A percentile compares a stretch with the other conserved stretches of the same genome.
phyloP scores from a whole-genome alignment of 2,797 vertebrate species.

The Gymnopithys bicolor region DNA sequence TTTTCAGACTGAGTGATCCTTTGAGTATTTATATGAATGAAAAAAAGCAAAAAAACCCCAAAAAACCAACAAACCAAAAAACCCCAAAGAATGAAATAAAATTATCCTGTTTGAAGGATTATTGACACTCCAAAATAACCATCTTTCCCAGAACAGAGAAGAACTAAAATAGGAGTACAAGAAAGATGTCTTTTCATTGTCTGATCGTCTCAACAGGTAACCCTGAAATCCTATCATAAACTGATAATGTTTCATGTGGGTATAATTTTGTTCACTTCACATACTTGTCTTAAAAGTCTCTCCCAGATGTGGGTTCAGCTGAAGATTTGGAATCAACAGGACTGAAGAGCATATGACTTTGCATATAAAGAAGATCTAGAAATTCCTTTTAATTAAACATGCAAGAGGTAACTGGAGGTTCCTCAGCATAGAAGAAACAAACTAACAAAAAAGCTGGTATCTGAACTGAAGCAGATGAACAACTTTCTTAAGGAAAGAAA shows the following conservation, averaged over 20 bases:
- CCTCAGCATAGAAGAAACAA: not conserved
- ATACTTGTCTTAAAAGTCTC: not conserved
- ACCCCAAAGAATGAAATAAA: not conserved
- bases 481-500: not conserved
- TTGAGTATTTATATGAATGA: not conserved
- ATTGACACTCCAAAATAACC: not conserved
- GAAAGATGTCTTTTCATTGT: not conserved
- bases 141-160: not conserved
- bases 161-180: not conserved
- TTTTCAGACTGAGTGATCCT: not conserved
- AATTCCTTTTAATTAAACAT: not conserved
- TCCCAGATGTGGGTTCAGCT: not conserved
- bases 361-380: not conserved
- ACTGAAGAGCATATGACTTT: not conserved
- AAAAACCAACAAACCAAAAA: not conserved
- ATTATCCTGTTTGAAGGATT: not conserved
- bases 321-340: not conserved
- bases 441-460: not conserved
- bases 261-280: not conserved
- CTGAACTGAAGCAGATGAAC: not conserved
- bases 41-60: not conserved
- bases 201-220: not conserved
- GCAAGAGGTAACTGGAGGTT: not conserved
- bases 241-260: not conserved
- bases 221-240: not conserved